A percentile compares a stretch with the other conserved stretches of the same genome.
phyloP scores from a whole-genome alignment of 2,797 vertebrate genomes.

The Sitta carolinensis region DNA sequence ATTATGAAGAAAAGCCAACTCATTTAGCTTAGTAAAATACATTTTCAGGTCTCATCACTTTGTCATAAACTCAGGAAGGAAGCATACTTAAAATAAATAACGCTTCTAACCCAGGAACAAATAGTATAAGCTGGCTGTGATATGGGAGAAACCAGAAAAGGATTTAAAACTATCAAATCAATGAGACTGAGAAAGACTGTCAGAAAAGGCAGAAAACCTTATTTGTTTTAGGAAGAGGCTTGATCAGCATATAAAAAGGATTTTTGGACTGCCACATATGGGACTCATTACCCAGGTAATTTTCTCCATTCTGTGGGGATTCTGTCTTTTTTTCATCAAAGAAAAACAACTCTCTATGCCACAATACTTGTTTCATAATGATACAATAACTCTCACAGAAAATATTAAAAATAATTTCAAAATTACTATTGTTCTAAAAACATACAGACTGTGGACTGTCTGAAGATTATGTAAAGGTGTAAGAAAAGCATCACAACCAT shows the following conservation, averaged over 20 bases:
- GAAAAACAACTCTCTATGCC: background rate
- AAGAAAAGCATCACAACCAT: background rate
- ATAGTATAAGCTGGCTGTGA: background rate
- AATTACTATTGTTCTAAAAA: background rate
- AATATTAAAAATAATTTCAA: background rate
- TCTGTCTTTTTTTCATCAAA: background rate
- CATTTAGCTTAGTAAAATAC: background rate
- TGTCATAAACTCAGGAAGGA: background rate
- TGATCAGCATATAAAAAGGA: conserved; percentile 32
- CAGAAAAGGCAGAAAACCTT: background rate
- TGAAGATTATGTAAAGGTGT: background rate
- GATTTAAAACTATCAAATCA: background rate
- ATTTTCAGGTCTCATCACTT: background rate
- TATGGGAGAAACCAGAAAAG: background rate
- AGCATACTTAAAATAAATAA: background rate
- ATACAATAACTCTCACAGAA: background rate
- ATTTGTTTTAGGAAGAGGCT: background rate
- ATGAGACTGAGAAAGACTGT: background rate
- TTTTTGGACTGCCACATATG: conserved; percentile 7
- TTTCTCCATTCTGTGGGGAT: background rate
- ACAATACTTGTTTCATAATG: background rate
- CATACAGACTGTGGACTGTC: background rate
- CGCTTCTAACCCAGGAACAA: background rate
- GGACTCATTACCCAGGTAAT: background rate
- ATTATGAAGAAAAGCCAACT: background rate